A percentile compares a stretch with the other conserved stretches of the same genome.
These are phyloP conservation scores for Lipophrys pholis DNA, from an alignment of 2,113 vertebrate genomes.

Conservation along the genomic window DNA sequence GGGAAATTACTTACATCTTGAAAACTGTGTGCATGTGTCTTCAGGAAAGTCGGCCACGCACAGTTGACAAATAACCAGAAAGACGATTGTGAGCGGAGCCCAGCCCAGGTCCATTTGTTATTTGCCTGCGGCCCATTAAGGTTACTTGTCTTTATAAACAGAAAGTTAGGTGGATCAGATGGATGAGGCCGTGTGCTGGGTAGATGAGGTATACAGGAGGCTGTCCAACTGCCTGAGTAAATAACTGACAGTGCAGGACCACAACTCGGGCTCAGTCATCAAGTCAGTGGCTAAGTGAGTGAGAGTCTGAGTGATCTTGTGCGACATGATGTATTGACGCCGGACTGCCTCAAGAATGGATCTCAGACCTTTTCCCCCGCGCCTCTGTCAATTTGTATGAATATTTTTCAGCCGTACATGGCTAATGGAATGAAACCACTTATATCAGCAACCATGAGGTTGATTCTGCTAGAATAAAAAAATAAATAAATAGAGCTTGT, in stretches of 20 bases:
- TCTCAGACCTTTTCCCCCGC: conserved; percentile 35
- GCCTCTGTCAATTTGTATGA: conserved; percentile 51
- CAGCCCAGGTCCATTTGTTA: conserved; percentile 30
- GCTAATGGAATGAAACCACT: conserved; percentile 40
- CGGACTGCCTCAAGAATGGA: conserved; percentile 60
- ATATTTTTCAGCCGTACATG: conserved; percentile 49
- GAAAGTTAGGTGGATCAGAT: conserved; percentile 46
- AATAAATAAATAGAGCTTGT: background rate
- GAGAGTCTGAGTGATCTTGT: conserved; percentile 68
- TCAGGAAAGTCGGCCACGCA: background rate
- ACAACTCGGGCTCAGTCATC: conserved; percentile 53
- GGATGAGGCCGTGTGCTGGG: conserved; percentile 33
- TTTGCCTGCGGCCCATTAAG: conserved; percentile 22
- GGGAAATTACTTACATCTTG: conserved; percentile 3
- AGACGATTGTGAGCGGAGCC: background rate
- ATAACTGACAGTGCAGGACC: conserved; percentile 56
- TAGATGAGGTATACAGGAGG: conserved; percentile 45
- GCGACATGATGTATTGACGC: conserved; percentile 63
- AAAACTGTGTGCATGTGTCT: background rate
- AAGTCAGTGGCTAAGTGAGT: conserved; percentile 63
- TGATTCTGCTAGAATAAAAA: conserved; percentile 38
- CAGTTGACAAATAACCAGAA: conserved; percentile 11
- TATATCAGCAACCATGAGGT: conserved; percentile 34
- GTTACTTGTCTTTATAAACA: conserved; percentile 41
- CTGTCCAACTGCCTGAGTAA: conserved; percentile 62